Base-by-base conservation (phyloP, 2,797 vertebrate species). In the Amblyraja radiata region DNA sequence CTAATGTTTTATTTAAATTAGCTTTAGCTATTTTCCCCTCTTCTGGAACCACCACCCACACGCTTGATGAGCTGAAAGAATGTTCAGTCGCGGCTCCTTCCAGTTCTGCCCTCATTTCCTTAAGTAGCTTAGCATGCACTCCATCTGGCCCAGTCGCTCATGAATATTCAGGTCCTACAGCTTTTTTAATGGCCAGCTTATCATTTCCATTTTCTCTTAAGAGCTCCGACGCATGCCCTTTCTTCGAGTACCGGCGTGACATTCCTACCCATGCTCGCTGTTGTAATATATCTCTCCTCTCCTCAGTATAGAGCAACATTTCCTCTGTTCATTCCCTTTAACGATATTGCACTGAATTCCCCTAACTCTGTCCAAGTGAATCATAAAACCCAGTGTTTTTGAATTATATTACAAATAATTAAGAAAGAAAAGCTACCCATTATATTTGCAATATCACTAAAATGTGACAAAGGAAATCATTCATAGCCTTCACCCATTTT, bases 31-130 rank as follows among this genome's bases (percentile, higher is more conserved):
- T 88, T 88, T 88, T 88, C 84, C 84, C 65, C 61, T 88, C 84
- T 68, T 46, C 61, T 88, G 84, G 84, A 88, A 88, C 84, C 84
- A 68, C 84, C 84, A 88, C 84, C 84, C 84, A 88, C 84, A 63
- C 68, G 63, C 63, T 88, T 63, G 68, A 88, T 36, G 84, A 88
- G 84, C 84, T 88, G 84, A 68, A 28, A 88, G 84, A 68, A 88
- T 68, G 84, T 88, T 68, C 84, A 88, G 84, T 63, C 63, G 68
- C 84, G 21, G 63, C 84, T 88, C 84, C 63, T 86, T 88, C 84
- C 84, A 68, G n/a, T 68, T 88, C 84, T 88, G 61, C n/a, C 84
- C 84, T 88, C 84, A 88, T 88, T 88, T 88, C 84, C 84, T 88
- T 88, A 88, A 88, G 84, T 88, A 88, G 84, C 23, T 88, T 68